Percentiles rank a stretch among this genome's conserved stretches.
Evolutionary conservation across 2,888 invertebrate genomes (phyloP).

Genomic region (Oscheius onirici): DNA sequence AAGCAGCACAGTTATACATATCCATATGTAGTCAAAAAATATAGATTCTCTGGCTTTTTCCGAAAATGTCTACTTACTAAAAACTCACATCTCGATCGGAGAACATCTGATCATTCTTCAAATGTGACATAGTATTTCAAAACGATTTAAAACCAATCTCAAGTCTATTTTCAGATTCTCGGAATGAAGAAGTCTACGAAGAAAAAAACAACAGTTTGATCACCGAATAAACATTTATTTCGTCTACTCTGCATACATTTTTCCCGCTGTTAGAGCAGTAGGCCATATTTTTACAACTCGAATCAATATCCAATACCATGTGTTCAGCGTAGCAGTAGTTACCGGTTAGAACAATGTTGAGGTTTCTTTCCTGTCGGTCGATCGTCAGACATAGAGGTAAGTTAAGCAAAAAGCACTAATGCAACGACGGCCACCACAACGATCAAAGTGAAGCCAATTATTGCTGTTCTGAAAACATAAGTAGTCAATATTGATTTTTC

Average conservation of each 20-base stretch:
- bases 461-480: conserved; percentile 22
- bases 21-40: too few relatives aligned
- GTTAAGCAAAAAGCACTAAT: background rate
- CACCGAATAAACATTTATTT: background rate
- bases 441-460: conserved; percentile 15
- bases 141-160: too few relatives aligned
- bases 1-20: too few relatives aligned
- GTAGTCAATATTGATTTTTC: background rate
- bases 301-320: background rate
- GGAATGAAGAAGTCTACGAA: too few relatives aligned
- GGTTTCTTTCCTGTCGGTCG: conserved; percentile 15
- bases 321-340: conserved; percentile 7
- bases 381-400: conserved; percentile 8
- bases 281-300: background rate
- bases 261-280: background rate
- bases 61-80: too few relatives aligned
- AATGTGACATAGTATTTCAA: too few relatives aligned
- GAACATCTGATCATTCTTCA: too few relatives aligned
- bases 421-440: conserved; percentile 9
- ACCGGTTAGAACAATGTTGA: conserved; percentile 23
- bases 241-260: background rate
- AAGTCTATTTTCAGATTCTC: too few relatives aligned
- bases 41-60: too few relatives aligned
- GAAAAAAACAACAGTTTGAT: too few relatives aligned
- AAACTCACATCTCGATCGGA: too few relatives aligned